Base-by-base conservation (phyloP, 1,140 invertebrate species). In the Theocolax elegans region DNA sequence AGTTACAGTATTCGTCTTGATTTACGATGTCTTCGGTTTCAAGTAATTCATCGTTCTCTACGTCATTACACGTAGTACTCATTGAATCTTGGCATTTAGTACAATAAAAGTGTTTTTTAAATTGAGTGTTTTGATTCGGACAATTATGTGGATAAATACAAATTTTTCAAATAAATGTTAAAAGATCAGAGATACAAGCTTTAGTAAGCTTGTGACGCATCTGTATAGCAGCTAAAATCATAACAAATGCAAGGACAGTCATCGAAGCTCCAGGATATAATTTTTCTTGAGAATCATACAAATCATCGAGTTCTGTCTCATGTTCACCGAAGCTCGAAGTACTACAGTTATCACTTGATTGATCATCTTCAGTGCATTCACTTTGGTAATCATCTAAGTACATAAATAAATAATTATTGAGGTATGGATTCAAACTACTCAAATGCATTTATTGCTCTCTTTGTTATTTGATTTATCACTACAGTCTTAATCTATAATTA, bases 71-170 rank as follows among this genome's bases (percentile, higher is more conserved):
- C 29, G 21, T 15, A 8, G 25, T 53, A 27, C 13, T 27, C 15
- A 53, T 1, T 53, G 12, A 27, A 27, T 1, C 25, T 25, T 25
- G 21, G 13, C 23, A 53, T 53, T 53, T 53, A 8, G 7, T 3
- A n/a, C 44, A 48, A n/a, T 48, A 48, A 48, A 48, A 48, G 9
- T 53, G 49, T 15, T 53, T 53, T 53, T 53, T 29, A 27, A 27
- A 27, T 27, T 10, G 23, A 2, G 25, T 27, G 4, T 19, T 38
- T 9, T n/a, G 1, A 21, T 56, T 4, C 1, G 27, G 53, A 38
- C 53, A 35, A 6, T 35, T 56, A 31, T 35, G 31, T 12, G 53
- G 53, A 8, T 1, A 2, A 35, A 56, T 56, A 12, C 27, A 56
- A 19, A 31, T 19, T n/a, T 35, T 15, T 7, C 9, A 31, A 17